phyloP scores from a whole-genome alignment of 1,140 invertebrate genomes.

The Pissodes strobi region DNA sequence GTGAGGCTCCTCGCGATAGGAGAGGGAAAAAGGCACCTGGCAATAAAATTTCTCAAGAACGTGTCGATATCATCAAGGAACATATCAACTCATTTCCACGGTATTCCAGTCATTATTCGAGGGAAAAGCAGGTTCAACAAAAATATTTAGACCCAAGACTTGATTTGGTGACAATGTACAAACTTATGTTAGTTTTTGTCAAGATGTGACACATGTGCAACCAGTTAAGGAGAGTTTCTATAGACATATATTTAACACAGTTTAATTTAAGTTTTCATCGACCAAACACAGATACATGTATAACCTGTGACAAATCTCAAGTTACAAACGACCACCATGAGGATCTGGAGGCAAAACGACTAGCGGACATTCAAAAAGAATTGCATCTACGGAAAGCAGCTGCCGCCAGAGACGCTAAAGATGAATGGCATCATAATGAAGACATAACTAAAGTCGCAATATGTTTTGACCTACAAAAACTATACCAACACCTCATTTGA shows the following conservation, averaged over 20 bases:
- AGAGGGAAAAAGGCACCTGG: not conserved
- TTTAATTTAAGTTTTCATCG: slow-evolving; percentile 6
- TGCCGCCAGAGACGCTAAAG: not conserved
- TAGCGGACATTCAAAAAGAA: not conserved
- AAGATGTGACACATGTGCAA: not conserved
- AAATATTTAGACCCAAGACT: slow-evolving; percentile 3
- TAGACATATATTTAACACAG: slow-evolving; percentile 1
- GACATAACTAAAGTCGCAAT: not conserved
- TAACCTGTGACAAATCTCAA: not conserved
- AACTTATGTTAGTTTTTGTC: not conserved
- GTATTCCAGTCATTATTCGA: not conserved
- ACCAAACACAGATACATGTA: slow-evolving; percentile 3
- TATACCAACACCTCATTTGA: not conserved
- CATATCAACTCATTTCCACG: not conserved
- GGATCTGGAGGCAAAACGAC: not conserved
- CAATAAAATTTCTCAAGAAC: not conserved
- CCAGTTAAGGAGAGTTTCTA: slow-evolving; percentile 12
- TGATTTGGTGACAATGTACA: not conserved
- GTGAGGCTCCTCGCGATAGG: not conserved
- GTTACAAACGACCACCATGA: not conserved
- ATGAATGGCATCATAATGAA: slow-evolving; percentile 1
- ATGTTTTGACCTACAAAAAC: slow-evolving; percentile 6
- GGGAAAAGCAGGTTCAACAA: not conserved
- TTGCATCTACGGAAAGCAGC: not conserved
- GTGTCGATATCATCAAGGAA: not conserved